Base-by-base conservation (phyloP, 2,113 vertebrate species). In the Cyprinus carpio region DNA sequence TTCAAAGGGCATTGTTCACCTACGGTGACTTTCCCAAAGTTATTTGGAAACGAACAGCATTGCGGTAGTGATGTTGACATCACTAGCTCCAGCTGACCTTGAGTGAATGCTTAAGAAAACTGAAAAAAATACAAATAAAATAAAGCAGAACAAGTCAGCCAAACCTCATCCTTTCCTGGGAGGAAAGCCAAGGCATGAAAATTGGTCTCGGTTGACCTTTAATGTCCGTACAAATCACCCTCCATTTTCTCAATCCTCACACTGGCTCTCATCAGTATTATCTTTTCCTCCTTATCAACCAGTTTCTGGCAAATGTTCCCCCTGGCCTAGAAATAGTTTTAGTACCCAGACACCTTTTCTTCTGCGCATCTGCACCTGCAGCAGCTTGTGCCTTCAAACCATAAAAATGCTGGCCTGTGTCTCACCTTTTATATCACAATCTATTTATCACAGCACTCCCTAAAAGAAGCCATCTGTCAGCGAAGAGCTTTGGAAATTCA, bases 181-280 rank as follows among this genome's bases (percentile, higher is more conserved):
- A 80, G 87, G 4, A 16, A 79, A 84, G 75, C 80, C 86, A 83
- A 84, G 75, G 46, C 71, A 71, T 62, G 56, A 60, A 86, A 76
- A 51, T 34, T 74, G 23, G 31, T 81, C 43, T 2, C 25, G 43
- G 25, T 51, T 87, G 62, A 54, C 83, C 87, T 69, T 84, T 82
- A 74, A 85, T 87, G 74, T 75, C 69, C 46, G 60, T 40, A 49
- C 80, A 82, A 85, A 88, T 88, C 87, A 82, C 49, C 62, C 78
- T 31, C 60, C 46, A 43, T 43, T 43, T 43, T 43, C 40, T 43
- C 40, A 43, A 74, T 87, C 51, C 29, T 51, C 51, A 23, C 65
- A n/a, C 77, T 43, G 25, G 76, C 40, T 29, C 37, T 83, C 64
- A 85, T 88, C 84, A 85, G 81, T 71, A 75, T 80, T 75, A 83